Evolutionary conservation across 2,113 vertebrate genomes (phyloP), one percentile per base, ranked within the genome.

Genomic region (Larimichthys crocea): DNA sequence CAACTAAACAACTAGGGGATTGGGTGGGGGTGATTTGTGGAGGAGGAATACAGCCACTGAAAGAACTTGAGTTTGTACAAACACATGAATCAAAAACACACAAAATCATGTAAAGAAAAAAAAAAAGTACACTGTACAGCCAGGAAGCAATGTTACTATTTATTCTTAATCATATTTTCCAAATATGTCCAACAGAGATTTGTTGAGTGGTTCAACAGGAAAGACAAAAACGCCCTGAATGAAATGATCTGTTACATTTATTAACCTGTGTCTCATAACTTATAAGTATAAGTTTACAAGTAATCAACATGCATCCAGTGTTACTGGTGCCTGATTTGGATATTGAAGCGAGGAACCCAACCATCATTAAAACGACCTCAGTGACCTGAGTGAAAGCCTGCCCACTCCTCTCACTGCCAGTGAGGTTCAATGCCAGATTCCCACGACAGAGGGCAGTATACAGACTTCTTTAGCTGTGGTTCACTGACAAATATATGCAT

Each of bases 21-120:
- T 67, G 89, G 77, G 88, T 92, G 86, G 92, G 91, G 90, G 87
- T 88, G 87, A 89, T 82, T 81, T 90, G 90, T 85, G 91, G 85
- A 87, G 90, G 91, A 91, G 91, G 85, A 87, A 79, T 56, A 76
- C 22, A 86, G 90, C 87, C 66, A 82, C 79, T 68, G 83, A 86
- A 77, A 68, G 71, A 85, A 66, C 66, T 61, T 31, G n/a, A 69
- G 65, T 86, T 77, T 56, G 80, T 85, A 85, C n/a, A 82, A 76
- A 80, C 52, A 70, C 55, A 76, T 31, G 67, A 83, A 87, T 90
- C 76, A 83, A 48, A 76, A 76, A 70, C 50, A 81, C 46, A 83
- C 70, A 68, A 82, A 84, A 84, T 74, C 48, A 64, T 67, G 62
- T 20, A 10, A 46, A 62, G 40, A 31, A 59, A 48, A 24, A 48